A percentile compares a stretch with the other conserved stretches of the same genome.
Evolutionary conservation across 2,888 invertebrate species (phyloP).

Genomic region (Hesperia comma): DNA sequence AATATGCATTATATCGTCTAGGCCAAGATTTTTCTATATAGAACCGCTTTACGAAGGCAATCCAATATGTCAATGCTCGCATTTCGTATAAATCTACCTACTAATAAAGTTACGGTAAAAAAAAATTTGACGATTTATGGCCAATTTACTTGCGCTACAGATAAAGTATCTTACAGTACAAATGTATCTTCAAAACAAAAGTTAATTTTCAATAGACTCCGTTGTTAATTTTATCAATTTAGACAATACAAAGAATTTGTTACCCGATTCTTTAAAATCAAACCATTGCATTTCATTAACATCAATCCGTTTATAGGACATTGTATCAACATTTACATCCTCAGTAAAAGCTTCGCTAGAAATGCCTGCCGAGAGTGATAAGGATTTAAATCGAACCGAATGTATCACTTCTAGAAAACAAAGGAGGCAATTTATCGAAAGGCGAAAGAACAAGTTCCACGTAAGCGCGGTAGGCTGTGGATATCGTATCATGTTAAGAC

Average conservation of each 20-base stretch:
- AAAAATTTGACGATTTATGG: background rate
- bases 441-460: constrained; percentile 51
- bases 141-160: background rate
- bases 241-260: constrained; percentile 7
- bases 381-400: constrained; percentile 39
- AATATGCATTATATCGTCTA: background rate
- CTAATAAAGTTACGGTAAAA: background rate
- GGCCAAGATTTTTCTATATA: constrained; percentile 1
- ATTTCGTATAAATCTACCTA: background rate
- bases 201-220: background rate
- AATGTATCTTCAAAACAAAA: background rate
- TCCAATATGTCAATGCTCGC: background rate
- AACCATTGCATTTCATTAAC: background rate
- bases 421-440: constrained; percentile 35
- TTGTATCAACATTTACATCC: constrained; percentile 13
- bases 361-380: constrained; percentile 45
- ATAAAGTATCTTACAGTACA: no score
- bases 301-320: constrained; percentile 1
- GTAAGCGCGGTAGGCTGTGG: constrained; percentile 65
- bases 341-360: constrained; percentile 34
- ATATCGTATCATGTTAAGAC: constrained; percentile 73
- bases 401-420: constrained; percentile 36
- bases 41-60: constrained; percentile 1
- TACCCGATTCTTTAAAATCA: background rate
- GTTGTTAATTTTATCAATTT: background rate